These are phyloP conservation scores for Clarias fuscus DNA, from an alignment of 2,797 vertebrate species.

Conservation along the genomic window DNA sequence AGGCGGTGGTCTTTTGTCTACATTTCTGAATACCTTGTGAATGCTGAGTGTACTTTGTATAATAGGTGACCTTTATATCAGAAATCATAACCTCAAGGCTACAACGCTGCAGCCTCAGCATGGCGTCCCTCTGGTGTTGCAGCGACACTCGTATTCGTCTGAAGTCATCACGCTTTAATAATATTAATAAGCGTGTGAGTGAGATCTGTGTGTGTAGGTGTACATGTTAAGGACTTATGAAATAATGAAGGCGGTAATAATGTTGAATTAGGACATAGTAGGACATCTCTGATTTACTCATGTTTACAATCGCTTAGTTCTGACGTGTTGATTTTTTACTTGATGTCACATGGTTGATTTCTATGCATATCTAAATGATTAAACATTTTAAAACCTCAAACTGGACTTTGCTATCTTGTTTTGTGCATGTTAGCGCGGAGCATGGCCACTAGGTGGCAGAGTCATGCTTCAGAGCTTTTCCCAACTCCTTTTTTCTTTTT, in stretches of 20 bases:
- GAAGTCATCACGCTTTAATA: neutral
- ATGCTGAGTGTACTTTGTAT: too few relatives aligned
- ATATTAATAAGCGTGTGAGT: neutral
- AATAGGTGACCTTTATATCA: neutral
- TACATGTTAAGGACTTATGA: neutral
- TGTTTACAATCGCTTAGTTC: slow-evolving; percentile 19
- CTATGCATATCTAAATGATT: slow-evolving; percentile 15
- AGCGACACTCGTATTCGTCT: neutral
- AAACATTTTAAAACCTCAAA: neutral
- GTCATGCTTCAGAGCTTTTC: neutral
- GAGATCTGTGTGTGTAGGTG: neutral
- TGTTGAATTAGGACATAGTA: neutral
- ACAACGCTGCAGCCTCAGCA: neutral
- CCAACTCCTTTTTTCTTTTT: neutral
- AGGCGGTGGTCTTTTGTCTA: too few relatives aligned
- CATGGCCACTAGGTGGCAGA: slow-evolving; percentile 9
- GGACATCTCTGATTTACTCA: neutral
- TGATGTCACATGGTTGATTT: slow-evolving; percentile 19
- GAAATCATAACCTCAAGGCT: neutral
- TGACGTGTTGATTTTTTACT: neutral
- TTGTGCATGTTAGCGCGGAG: neutral
- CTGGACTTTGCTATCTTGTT: neutral
- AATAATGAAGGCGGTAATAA: neutral
- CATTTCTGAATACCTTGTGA: too few relatives aligned
- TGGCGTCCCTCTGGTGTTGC: neutral